A percentile compares a stretch with the other conserved stretches of the same genome.
Evolutionary conservation across 1,140 invertebrate species (phyloP).

Genomic region (Drosophila sechellia): DNA sequence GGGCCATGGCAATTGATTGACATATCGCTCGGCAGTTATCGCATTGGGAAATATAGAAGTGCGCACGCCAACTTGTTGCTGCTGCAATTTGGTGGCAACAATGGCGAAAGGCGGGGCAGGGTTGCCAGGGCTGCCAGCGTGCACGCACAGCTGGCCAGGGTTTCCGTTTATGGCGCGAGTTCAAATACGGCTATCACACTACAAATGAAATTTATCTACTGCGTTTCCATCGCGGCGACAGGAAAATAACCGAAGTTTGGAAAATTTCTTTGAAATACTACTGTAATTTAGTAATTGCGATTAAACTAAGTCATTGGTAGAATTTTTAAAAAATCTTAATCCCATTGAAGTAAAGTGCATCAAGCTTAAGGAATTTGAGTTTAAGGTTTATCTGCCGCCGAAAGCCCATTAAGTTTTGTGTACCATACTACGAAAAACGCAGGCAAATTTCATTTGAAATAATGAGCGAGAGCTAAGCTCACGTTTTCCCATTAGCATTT

Average conservation of each 20-base stretch:
- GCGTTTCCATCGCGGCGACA: conserved; percentile 26
- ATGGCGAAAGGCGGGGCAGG: conserved; percentile 8
- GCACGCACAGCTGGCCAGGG: conserved; percentile 54
- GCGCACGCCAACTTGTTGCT: conserved; percentile 55
- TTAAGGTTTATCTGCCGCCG: not conserved
- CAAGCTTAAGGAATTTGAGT: too few relatives aligned
- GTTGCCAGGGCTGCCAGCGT: conserved; percentile 15
- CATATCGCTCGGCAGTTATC: conserved; percentile 48
- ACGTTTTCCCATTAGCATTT: conserved; percentile 79
- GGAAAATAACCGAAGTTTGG: not conserved
- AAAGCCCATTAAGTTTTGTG: not conserved
- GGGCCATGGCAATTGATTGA: conserved; percentile 42
- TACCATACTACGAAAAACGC: conserved; percentile 18
- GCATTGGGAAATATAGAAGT: conserved; percentile 46
- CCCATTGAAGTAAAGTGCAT: too few relatives aligned
- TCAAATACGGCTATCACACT: conserved; percentile 70
- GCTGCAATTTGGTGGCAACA: conserved; percentile 30
- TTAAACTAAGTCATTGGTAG: too few relatives aligned
- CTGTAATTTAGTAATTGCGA: too few relatives aligned
- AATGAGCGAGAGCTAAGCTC: conserved; percentile 71
- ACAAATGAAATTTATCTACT: conserved; percentile 50
- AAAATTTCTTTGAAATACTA: too few relatives aligned
- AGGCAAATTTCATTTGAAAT: conserved; percentile 63
- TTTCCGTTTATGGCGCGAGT: conserved; percentile 60
- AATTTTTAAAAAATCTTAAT: too few relatives aligned